Conservation (phyloP, 2,888 invertebrate species). For the Drosophila phalerata region DNA sequence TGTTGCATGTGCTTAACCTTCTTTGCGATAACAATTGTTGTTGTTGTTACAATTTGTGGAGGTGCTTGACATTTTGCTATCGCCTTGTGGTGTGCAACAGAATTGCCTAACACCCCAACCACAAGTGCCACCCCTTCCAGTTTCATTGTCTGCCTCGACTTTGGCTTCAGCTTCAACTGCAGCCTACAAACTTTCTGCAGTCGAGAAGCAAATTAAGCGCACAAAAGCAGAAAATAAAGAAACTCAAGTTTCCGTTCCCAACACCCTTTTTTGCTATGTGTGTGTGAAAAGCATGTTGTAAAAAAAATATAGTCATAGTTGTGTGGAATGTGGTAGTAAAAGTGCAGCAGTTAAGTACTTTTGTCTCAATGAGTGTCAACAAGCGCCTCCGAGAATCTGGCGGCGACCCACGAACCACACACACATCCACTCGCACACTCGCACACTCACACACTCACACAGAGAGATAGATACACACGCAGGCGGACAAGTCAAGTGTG, state of each 20-base stretch:
- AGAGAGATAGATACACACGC: not conserved
- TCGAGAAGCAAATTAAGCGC: constrained; percentile 78
- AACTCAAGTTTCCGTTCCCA: constrained; percentile 31
- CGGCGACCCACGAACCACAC: constrained; percentile 39
- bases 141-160: constrained; percentile 48
- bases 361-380: constrained; percentile 82
- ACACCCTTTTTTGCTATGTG: not conserved
- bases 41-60: constrained; percentile 48
- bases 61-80: constrained; percentile 74
- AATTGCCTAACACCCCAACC: constrained; percentile 36
- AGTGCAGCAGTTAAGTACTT: constrained; percentile 80
- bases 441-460: not conserved
- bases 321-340: constrained; percentile 50
- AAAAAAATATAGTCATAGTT: constrained; percentile 53
- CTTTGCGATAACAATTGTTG: constrained; percentile 35
- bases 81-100: constrained; percentile 71
- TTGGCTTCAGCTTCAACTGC: constrained; percentile 39
- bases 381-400: constrained; percentile 60
- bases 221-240: constrained; percentile 74
- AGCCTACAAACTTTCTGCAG: constrained; percentile 62
- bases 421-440: constrained; percentile 1
- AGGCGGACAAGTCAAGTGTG: constrained; percentile 27
- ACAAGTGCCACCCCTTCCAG: constrained; percentile 22
- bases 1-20: constrained; percentile 67
- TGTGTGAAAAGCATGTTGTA: constrained; percentile 43